Evolutionary conservation across 2,797 vertebrate genomes (phyloP).

Genomic region (Orestias chungarensis): DNA sequence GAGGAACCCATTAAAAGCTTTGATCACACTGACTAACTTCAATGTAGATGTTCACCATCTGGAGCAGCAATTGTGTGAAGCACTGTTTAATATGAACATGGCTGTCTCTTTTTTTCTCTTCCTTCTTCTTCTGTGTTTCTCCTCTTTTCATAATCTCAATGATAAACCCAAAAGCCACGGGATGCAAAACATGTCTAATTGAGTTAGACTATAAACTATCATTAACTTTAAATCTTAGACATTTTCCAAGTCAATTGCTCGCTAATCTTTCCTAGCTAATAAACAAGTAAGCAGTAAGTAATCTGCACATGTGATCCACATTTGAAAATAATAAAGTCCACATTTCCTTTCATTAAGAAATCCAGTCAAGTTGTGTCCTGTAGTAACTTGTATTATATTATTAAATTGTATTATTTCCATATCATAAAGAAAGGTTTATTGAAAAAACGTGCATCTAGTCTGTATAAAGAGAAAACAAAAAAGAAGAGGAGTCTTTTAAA

Average conservation of each 20-base stretch:
- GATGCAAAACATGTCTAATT: not conserved
- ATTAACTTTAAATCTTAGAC: no score
- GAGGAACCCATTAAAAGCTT: not conserved
- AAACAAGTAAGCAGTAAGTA: not conserved
- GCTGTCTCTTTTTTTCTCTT: no score
- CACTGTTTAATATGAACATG: not conserved
- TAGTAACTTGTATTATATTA: not conserved
- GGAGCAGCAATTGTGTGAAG: not conserved
- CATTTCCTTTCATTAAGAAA: not conserved
- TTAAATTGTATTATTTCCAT: not conserved
- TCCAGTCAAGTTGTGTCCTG: not conserved
- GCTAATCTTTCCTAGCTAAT: not conserved
- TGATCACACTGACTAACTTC: not conserved
- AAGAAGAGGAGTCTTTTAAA: conserved; percentile 67
- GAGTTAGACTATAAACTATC: not conserved
- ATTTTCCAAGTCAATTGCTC: not conserved
- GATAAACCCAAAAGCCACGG: not conserved
- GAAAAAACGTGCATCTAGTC: not conserved
- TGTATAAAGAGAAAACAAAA: conserved; percentile 58
- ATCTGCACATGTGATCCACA: not conserved
- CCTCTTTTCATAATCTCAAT: not conserved
- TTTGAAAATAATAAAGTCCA: not conserved
- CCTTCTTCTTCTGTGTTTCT: no score
- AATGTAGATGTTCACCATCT: not conserved
- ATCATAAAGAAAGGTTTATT: not conserved